Evolutionary conservation across 2,797 vertebrate genomes (phyloP).

Genomic region (Alectoris magna): DNA sequence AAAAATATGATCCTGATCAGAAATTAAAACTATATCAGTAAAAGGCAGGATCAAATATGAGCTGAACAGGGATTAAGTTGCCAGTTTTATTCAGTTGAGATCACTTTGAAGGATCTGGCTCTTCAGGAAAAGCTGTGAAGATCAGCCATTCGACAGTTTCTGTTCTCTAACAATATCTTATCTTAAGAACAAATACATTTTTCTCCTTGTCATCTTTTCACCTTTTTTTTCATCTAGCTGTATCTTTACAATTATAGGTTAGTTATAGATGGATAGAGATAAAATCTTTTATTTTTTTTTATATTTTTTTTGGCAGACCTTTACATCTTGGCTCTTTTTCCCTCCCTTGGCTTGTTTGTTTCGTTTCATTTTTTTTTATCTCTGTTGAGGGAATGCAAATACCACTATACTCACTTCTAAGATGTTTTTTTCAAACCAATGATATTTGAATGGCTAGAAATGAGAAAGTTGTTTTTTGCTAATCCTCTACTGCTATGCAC

Average conservation of each 20-base stretch:
- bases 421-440: not conserved
- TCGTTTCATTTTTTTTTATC: not conserved
- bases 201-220: not conserved
- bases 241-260: not conserved
- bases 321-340: not conserved
- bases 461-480: not conserved
- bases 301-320: accelerated
- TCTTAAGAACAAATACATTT: not conserved
- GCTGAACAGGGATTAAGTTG: not conserved
- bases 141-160: not conserved
- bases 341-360: not conserved
- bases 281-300: not conserved
- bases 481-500: not conserved
- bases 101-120: not conserved
- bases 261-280: not conserved
- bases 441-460: not conserved
- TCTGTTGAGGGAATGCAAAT: not conserved
- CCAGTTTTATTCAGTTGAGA: not conserved
- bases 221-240: not conserved
- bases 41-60: not conserved
- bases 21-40: not conserved
- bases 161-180: not conserved
- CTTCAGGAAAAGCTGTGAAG: not conserved
- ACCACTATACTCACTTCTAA: not conserved
- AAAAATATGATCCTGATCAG: not conserved